Conservation (phyloP, 2,797 vertebrate genomes). For the Poeciliopsis turneri region DNA sequence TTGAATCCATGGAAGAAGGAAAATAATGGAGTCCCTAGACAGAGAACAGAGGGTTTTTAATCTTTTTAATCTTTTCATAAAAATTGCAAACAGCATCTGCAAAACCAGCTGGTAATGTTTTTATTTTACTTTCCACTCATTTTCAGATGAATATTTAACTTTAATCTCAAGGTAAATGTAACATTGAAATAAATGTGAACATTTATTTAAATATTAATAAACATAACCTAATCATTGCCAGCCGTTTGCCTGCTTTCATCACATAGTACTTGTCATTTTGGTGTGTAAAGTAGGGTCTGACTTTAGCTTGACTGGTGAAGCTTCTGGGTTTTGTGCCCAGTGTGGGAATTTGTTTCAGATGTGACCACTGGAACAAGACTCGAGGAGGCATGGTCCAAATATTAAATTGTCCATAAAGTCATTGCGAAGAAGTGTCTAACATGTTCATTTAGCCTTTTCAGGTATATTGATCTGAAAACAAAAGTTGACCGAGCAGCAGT, state of each 20-base stretch:
- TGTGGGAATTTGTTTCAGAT: background rate
- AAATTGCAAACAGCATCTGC: background rate
- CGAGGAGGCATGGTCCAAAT: background rate
- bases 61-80: conserved; percentile 8
- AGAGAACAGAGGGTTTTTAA: conserved; percentile 8
- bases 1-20: background rate
- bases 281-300: background rate
- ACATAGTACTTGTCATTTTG: background rate
- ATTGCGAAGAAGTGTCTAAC: background rate
- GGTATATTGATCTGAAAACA: conserved; percentile 32
- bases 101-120: background rate
- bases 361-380: background rate
- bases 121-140: conserved; percentile 4
- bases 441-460: background rate
- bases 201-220: background rate
- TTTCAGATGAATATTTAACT: conserved; percentile 21
- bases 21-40: background rate
- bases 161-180: conserved; percentile 4
- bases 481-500: conserved; percentile 4
- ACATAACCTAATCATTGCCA: too few species aligned
- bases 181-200: background rate
- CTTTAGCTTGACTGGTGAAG: background rate
- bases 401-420: background rate
- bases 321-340: background rate
- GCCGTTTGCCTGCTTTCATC: too few species aligned